Evolutionary conservation across 2,797 vertebrate genomes (phyloP).

Genomic region (Tragopan temminckii): DNA sequence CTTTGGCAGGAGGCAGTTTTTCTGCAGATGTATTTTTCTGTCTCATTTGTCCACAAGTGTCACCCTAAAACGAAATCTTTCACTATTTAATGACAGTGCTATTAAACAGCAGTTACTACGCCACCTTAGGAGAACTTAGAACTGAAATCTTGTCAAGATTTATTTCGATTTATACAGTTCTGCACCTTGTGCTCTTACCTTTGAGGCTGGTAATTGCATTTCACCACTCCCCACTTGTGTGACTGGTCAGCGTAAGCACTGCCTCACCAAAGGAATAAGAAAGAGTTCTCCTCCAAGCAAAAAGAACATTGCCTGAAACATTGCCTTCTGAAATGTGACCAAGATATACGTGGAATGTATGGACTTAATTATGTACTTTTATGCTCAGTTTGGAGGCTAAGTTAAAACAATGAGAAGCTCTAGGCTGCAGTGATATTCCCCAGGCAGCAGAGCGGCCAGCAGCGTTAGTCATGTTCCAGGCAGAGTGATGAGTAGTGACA

Average conservation of each 20-base stretch:
- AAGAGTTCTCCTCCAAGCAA: background rate
- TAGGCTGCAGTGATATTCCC: background rate
- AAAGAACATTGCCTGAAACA: background rate
- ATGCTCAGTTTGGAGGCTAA: background rate
- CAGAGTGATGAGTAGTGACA: background rate
- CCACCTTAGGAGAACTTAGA: background rate
- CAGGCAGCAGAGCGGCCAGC: background rate
- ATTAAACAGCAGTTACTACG: background rate
- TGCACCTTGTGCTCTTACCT: background rate
- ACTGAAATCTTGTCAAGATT: background rate
- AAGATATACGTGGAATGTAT: background rate
- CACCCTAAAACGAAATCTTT: background rate
- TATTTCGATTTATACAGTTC: background rate
- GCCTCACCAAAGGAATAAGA: background rate
- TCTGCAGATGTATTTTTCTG: background rate
- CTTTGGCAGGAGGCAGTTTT: background rate
- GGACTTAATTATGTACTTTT: background rate
- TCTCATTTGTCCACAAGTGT: background rate
- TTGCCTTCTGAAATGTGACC: background rate
- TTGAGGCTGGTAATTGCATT: background rate
- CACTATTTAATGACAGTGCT: background rate
- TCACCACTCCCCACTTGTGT: background rate
- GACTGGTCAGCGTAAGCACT: background rate
- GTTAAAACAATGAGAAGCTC: background rate
- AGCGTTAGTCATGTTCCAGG: constrained; percentile 19